phyloP scores from a whole-genome alignment of 1,140 invertebrate species.

The Drosophila elegans region DNA sequence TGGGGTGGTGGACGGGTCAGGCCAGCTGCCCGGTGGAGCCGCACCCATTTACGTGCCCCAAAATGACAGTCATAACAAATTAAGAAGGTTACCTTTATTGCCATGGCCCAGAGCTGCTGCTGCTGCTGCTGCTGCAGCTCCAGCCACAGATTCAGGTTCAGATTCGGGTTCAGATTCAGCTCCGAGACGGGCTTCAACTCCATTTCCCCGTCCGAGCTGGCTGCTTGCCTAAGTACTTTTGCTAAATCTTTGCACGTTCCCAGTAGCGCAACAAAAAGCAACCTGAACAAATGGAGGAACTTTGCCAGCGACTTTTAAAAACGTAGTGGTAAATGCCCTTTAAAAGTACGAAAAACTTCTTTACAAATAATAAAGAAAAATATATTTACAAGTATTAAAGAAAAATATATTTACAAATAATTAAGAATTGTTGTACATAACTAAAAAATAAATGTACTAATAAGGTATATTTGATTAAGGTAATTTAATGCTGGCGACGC shows the following conservation, averaged over 20 bases:
- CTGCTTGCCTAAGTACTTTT: constrained; percentile 60
- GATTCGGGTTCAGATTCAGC: constrained; percentile 12
- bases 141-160: constrained; percentile 7
- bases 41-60: constrained; percentile 60
- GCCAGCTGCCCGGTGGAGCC: constrained; percentile 42
- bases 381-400: neutral
- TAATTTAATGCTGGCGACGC: no score
- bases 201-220: constrained; percentile 26
- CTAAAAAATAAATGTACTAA: no score
- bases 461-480: no score
- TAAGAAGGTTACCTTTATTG: constrained; percentile 81
- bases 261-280: constrained; percentile 21
- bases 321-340: neutral
- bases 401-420: neutral
- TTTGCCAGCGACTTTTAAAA: neutral
- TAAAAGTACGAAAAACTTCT: no score
- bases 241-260: constrained; percentile 59
- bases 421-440: no score
- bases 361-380: neutral
- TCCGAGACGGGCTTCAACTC: constrained; percentile 15
- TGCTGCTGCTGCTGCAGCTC: neutral
- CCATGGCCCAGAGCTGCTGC: constrained; percentile 46
- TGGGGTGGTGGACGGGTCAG: neutral
- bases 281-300: constrained; percentile 15
- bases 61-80: constrained; percentile 80